Evolutionary conservation across 2,797 vertebrate genomes (phyloP), one percentile per base, ranked within the genome.

Genomic region (Lacerta bilineata): DNA sequence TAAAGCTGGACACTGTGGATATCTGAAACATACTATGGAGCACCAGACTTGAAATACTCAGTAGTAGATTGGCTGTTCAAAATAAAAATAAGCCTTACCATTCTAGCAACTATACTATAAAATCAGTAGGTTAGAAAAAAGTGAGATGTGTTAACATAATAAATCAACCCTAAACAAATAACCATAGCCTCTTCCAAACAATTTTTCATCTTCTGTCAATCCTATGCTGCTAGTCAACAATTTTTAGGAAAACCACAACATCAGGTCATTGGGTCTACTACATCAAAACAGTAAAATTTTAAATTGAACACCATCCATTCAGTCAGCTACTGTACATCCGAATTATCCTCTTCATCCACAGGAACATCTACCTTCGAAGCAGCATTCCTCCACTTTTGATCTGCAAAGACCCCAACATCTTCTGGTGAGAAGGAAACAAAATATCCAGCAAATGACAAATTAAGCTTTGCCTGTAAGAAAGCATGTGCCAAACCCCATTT

Each of bases 331-430:
- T 94, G 95, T 97, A 96, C 96, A 97, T 97, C 96, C 93, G 86
- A 97, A 96, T 96, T 97, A 96, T 96, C 96, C 96, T 97, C 97
- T 97, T 97, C 97, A 97, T 97, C 96, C 94, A 95, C 97, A 97
- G 97, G 96, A 93, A 95, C 96, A 92, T 94, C 96, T 96, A 85
- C 96, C 96, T 96, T 93, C 89, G 96, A 97, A 96, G 97, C 96
- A 97, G 92, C 96, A 95, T 96, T 93, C 95, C 94, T 97, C 95
- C 95, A 92, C 96, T 96, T 97, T 97, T 97, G 97, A 97, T 92
- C 96, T 95, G 95, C 96, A 97, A 96, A 97, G 97, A 96, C 95
- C 95, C 97, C 96, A 96, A 90, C 96, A 95, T 96, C 96, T 96
- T 96, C 97, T 97, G 97, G 96, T 97, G 97, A 97, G 96, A 96